Evolutionary conservation across 2,888 invertebrate genomes (phyloP).

Genomic region (Pheosia tremula): DNA sequence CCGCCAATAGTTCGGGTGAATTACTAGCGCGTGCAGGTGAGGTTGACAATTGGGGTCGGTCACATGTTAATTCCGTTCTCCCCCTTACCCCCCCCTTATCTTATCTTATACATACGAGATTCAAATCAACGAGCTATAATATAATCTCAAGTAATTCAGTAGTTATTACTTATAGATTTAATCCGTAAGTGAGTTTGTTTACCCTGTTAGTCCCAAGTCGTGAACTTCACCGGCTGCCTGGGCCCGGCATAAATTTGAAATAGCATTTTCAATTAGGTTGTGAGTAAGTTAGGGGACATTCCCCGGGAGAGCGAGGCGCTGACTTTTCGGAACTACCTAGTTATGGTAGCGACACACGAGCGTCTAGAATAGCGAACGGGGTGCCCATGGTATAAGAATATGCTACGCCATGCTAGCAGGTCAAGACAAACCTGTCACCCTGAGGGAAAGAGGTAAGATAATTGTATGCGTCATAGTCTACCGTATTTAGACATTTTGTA

Average conservation of each 20-base stretch:
- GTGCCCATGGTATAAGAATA: not conserved
- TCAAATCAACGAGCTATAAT: no score
- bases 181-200: not conserved
- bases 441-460: no score
- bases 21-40: no score
- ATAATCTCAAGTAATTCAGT: not conserved
- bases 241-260: slow-evolving; percentile 59
- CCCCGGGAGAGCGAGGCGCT: slow-evolving; percentile 45
- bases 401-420: no score
- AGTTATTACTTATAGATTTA: not conserved
- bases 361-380: slow-evolving; percentile 5
- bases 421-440: no score
- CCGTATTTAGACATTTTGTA: no score
- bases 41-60: no score
- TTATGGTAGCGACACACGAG: slow-evolving; percentile 21
- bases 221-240: slow-evolving; percentile 38
- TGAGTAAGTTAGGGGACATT: slow-evolving; percentile 50
- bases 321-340: slow-evolving; percentile 23
- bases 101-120: no score
- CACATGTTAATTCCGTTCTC: no score
- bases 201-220: slow-evolving; percentile 3
- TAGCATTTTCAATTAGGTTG: slow-evolving; percentile 68
- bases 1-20: no score
- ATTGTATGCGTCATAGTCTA: no score
- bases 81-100: no score